These are phyloP conservation scores for Rhinophrynus dorsalis DNA, from an alignment of 2,797 vertebrate genomes.

Conservation along the genomic window DNA sequence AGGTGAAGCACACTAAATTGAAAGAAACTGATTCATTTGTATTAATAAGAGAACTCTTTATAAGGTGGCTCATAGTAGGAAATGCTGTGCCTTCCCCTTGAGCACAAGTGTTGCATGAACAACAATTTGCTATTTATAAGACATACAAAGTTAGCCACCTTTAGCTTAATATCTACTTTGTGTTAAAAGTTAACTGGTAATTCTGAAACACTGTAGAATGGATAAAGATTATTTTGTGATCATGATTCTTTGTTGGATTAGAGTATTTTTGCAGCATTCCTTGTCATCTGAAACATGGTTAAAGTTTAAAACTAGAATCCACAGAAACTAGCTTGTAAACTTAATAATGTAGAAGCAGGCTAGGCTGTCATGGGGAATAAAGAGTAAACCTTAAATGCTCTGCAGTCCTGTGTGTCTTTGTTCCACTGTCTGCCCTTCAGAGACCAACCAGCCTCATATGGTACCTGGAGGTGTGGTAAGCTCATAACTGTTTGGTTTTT, in stretches of 20 bases:
- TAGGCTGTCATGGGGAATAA: constrained; percentile 97
- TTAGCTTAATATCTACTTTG: constrained; percentile 81
- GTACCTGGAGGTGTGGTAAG: too few relatives aligned
- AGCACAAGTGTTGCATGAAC: constrained; percentile 90
- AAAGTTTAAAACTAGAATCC: constrained; percentile 84
- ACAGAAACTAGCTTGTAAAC: constrained; percentile 84
- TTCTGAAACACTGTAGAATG: constrained; percentile 94
- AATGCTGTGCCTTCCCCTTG: constrained; percentile 82
- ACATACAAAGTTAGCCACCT: constrained; percentile 81
- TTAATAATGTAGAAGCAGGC: constrained; percentile 84
- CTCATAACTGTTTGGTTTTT: too few relatives aligned
- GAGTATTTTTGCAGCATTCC: constrained; percentile 96
- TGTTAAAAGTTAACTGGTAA: constrained; percentile 83
- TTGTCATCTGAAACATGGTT: constrained; percentile 97
- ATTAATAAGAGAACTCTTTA: constrained; percentile 70
- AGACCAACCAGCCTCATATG: too few relatives aligned
- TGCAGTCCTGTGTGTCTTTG: too few relatives aligned
- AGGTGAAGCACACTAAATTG: constrained; percentile 73
- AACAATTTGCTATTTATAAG: constrained; percentile 85
- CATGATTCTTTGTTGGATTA: constrained; percentile 96
- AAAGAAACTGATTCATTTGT: constrained; percentile 72
- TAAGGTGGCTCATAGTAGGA: constrained; percentile 85
- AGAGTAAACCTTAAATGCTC: constrained; percentile 91
- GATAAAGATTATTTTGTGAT: constrained; percentile 94
- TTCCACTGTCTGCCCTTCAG: too few relatives aligned